phyloP scores from a whole-genome alignment of 2,113 vertebrate species.

The Colius striatus region DNA sequence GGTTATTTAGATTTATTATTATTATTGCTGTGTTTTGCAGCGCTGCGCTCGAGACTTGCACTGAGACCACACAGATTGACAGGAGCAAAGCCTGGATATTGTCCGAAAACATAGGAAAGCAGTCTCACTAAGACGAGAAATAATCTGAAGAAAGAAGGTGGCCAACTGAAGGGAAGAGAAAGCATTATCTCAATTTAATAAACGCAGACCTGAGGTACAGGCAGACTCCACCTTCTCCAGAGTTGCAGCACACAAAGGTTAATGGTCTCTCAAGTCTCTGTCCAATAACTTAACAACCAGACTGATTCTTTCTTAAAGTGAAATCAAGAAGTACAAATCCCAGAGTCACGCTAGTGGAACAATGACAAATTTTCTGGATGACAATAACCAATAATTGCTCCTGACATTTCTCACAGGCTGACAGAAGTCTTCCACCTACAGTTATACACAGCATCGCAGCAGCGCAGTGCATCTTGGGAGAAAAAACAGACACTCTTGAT shows the following conservation, averaged over 20 bases:
- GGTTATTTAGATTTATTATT: neutral
- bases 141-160: neutral
- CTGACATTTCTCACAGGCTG: neutral
- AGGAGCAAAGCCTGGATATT: neutral
- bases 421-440: neutral
- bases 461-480: neutral
- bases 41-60: neutral
- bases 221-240: neutral
- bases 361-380: conserved; percentile 5
- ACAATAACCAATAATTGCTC: conserved; percentile 22
- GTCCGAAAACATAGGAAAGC: neutral
- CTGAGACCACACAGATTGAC: neutral
- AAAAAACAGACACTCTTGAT: neutral
- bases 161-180: neutral
- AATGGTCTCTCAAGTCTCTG: neutral
- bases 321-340: neutral
- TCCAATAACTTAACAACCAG: conserved; percentile 4
- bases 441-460: neutral
- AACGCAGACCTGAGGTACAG: neutral
- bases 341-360: neutral
- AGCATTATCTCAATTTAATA: neutral
- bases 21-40: neutral
- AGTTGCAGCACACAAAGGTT: neutral
- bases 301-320: neutral
- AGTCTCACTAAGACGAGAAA: neutral